phyloP scores from a whole-genome alignment of 2,113 vertebrate genomes.

The Paradoxurus hermaphroditus region DNA sequence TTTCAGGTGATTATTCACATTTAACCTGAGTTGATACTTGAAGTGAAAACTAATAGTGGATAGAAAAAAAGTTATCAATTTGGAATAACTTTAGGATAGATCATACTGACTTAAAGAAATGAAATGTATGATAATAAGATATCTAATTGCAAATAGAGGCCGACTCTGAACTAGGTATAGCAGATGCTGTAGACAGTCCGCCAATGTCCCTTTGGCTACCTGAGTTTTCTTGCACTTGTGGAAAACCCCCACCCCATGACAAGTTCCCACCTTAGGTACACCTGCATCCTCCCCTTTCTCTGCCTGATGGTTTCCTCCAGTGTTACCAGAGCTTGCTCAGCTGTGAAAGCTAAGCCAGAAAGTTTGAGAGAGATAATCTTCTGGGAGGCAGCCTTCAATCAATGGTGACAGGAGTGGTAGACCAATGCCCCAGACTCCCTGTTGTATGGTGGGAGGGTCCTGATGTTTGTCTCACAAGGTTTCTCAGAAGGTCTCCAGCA shows the following conservation, averaged over 20 bases:
- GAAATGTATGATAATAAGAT: neutral
- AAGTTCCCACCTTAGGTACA: neutral
- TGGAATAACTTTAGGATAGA: neutral
- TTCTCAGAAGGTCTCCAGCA: neutral
- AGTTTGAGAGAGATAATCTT: neutral
- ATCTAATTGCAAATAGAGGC: neutral
- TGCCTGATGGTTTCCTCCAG: neutral
- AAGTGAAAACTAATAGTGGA: neutral
- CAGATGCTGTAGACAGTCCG: neutral
- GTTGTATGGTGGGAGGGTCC: neutral
- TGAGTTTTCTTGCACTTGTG: neutral
- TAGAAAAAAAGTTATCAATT: neutral
- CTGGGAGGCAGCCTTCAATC: neutral
- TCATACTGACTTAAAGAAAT: neutral
- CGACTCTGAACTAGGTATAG: neutral
- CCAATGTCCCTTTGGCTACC: neutral
- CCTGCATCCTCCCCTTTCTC: neutral
- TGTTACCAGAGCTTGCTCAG: neutral
- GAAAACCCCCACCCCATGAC: rapidly evolving
- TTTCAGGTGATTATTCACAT: neutral
- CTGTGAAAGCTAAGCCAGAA: neutral
- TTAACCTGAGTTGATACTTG: neutral
- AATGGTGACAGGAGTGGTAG: neutral
- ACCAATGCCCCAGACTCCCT: too few species aligned
- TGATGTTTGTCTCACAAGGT: neutral